A percentile compares a stretch with the other conserved stretches of the same genome.
Evolutionary conservation across 92 coral and sea anemone species (phyloP).

Genomic region (Heliopora coerulea): DNA sequence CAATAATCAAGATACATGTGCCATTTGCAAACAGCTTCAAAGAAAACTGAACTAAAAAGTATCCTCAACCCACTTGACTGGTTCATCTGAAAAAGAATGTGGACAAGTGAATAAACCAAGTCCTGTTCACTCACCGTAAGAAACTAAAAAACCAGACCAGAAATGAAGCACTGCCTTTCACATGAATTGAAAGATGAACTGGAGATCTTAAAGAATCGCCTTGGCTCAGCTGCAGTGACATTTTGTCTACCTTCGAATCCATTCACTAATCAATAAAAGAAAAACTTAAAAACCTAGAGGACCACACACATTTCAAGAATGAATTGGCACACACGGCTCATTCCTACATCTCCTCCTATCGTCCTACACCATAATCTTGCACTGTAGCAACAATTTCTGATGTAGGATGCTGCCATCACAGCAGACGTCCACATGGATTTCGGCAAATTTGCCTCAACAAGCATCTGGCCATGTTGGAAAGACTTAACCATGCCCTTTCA

Average conservation of each 20-base stretch:
- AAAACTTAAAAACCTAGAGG: slow-evolving; percentile 35
- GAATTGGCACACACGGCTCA: too few relatives aligned
- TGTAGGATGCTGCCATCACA: background rate
- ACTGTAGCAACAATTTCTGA: background rate
- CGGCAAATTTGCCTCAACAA: background rate
- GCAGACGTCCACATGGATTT: slow-evolving; percentile 5
- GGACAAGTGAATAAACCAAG: background rate
- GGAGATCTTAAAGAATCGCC: slow-evolving; percentile 43
- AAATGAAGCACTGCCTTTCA: slow-evolving; percentile 38
- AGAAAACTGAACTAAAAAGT: slow-evolving; percentile 1
- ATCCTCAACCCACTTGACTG: slow-evolving; percentile 15
- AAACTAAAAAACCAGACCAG: slow-evolving; percentile 1
- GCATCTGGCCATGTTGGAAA: too few relatives aligned
- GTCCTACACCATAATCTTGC: background rate
- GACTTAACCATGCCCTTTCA: too few relatives aligned
- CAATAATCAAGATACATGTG: slow-evolving; percentile 3
- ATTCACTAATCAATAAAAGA: slow-evolving; percentile 37
- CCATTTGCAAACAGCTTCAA: slow-evolving; percentile 9
- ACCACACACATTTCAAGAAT: too few relatives aligned
- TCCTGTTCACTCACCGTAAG: background rate
- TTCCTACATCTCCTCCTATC: slow-evolving; percentile 13
- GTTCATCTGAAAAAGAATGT: background rate
- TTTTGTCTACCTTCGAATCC: slow-evolving; percentile 43
- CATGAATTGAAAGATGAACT: slow-evolving; percentile 27
- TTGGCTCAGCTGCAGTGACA: slow-evolving; percentile 40